Base-by-base conservation (phyloP, 2,797 vertebrate genomes). In the Numenius phaeopus region DNA sequence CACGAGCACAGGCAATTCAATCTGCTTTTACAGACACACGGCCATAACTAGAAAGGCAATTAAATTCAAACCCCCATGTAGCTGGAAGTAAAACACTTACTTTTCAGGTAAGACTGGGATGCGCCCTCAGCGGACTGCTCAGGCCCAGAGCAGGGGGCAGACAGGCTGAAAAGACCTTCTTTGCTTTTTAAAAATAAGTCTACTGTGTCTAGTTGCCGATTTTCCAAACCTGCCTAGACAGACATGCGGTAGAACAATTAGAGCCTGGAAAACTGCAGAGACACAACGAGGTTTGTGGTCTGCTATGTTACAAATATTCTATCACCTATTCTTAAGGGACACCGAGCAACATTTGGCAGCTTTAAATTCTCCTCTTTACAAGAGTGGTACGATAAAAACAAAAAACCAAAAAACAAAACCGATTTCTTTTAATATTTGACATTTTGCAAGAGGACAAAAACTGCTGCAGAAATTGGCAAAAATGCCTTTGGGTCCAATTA, bases 101-200 rank as follows among this genome's bases (percentile, higher is more conserved):
- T 98, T 54, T 97, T 98, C n/a, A 98, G 97, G 83, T 98, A 98
- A 5, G 97, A 92, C 40, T 80, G 96, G 8, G 98, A 94, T 34
- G 97, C 57, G 4, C 65, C 65, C 3, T 50, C 78, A 15, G 96
- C 14, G 7, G 96, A 37, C 11, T 96, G 98, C 27, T 98, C 98
- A 11, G 96, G 70, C 15, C 94, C 87, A 57, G 96, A 92, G 81
- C 94, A 95, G 46, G 94, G 49, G 20, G 98, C 81, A 10, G 96
- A 73, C 14, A 98, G 92, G 70, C 40, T 98, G 90, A 99, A 98
- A 72, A 99, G 87, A 65, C 99, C 99, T 94, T 99, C 99, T 97
- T 99, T 99, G 97, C 99, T 99, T 97, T 99, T 99, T 86, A 99
- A 95, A 96, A 99, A 99, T 73, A 99, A 99, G 71, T 99, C 99